These are phyloP conservation scores for Drosophila formosana DNA, from an alignment of 2,888 invertebrate species.

Conservation along the genomic window DNA sequence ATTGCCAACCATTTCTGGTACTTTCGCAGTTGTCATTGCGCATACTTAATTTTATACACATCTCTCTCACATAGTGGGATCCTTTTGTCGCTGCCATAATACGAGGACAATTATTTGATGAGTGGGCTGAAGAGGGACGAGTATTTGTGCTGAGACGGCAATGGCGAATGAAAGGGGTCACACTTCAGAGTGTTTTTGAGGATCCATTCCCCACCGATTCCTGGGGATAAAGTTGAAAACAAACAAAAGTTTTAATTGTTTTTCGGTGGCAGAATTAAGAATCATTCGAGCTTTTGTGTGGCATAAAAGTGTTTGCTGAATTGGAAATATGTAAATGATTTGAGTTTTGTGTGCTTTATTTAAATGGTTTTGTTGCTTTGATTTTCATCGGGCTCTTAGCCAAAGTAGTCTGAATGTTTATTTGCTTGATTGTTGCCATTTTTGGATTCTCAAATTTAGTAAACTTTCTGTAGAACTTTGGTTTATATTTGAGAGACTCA, in stretches of 20 bases:
- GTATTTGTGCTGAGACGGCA: slow-evolving; percentile 15
- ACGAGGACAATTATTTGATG: slow-evolving; percentile 81
- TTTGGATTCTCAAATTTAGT: no score
- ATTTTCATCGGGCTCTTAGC: slow-evolving; percentile 17
- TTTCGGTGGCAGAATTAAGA: slow-evolving; percentile 37
- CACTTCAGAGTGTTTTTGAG: slow-evolving; percentile 22
- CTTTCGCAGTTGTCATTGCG: slow-evolving; percentile 47
- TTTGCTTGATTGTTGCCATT: slow-evolving; percentile 20
- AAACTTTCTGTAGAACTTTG: no score
- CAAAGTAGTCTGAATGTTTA: background rate
- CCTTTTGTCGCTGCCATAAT: slow-evolving; percentile 64
- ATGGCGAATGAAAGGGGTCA: slow-evolving; percentile 67
- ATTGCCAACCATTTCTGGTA: slow-evolving; percentile 61
- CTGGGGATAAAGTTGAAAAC: slow-evolving; percentile 58
- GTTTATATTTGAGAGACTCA: no score
- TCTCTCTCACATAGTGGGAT: slow-evolving; percentile 14
- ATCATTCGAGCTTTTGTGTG: slow-evolving; percentile 11
- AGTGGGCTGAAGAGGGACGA: slow-evolving; percentile 65
- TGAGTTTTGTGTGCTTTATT: slow-evolving; percentile 36
- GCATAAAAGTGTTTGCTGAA: slow-evolving; percentile 57
- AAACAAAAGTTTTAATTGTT: slow-evolving; percentile 69
- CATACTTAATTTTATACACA: slow-evolving; percentile 10
- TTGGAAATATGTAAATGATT: slow-evolving; percentile 75
- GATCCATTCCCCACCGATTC: background rate
- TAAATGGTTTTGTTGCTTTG: slow-evolving; percentile 32